Conservation (phyloP, 2,797 vertebrate species). For the Pampus argenteus region DNA sequence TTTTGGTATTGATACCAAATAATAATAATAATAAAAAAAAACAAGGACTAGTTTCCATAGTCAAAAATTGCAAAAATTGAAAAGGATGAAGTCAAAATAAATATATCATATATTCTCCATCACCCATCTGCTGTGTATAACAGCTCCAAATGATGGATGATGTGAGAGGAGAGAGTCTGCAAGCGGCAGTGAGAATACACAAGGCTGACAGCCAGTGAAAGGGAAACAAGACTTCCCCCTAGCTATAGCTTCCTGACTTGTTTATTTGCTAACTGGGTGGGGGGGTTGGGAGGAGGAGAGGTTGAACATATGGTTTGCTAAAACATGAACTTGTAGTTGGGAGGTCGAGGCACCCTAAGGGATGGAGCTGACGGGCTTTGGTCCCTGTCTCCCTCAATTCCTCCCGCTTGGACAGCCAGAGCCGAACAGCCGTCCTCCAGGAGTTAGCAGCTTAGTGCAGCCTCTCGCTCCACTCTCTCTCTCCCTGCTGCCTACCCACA, state of each 20-base stretch:
- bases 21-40: no score
- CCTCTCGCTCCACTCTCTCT: slow-evolving; percentile 46
- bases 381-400: slow-evolving; percentile 86
- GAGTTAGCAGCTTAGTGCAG: slow-evolving; percentile 56
- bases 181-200: slow-evolving; percentile 49
- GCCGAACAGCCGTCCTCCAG: slow-evolving; percentile 72
- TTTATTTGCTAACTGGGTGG: slow-evolving; percentile 84
- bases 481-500: slow-evolving; percentile 41
- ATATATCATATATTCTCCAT: not conserved
- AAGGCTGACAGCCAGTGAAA: slow-evolving; percentile 72
- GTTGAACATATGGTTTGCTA: slow-evolving; percentile 89
- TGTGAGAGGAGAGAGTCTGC: slow-evolving; percentile 35
- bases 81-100: not conserved
- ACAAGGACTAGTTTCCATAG: not conserved
- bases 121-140: not conserved
- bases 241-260: slow-evolving; percentile 87
- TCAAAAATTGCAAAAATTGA: not conserved
- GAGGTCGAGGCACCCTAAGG: slow-evolving; percentile 82
- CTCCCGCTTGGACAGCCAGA: slow-evolving; percentile 84
- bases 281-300: slow-evolving; percentile 56
- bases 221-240: slow-evolving; percentile 79
- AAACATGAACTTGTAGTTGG: slow-evolving; percentile 88
- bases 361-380: slow-evolving; percentile 79
- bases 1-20: not conserved
- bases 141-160: slow-evolving; percentile 21